Percentiles rank a stretch among this genome's conserved stretches.
phyloP scores from a whole-genome alignment of 2,888 invertebrate genomes.

The Stenichneumon culpator region DNA sequence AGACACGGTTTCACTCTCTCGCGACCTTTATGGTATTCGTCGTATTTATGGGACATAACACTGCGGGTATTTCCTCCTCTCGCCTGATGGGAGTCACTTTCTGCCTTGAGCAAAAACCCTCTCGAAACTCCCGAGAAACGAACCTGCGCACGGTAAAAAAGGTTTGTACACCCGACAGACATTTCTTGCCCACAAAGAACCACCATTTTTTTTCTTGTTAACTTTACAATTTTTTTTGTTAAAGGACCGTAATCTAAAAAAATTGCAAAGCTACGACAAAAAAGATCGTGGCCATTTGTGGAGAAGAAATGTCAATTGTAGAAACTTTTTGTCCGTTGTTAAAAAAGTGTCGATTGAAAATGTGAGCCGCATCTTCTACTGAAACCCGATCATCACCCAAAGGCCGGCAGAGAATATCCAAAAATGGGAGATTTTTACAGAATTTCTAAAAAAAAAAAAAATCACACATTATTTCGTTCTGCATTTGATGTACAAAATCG shows the following conservation, averaged over 20 bases:
- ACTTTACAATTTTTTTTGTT: too few relatives aligned
- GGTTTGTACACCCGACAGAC: too few relatives aligned
- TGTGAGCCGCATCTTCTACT: background rate
- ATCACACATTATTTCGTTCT: background rate
- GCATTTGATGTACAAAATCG: constrained; percentile 1
- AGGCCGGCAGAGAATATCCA: background rate
- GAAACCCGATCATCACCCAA: background rate
- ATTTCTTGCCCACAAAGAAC: too few relatives aligned
- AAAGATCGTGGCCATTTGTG: too few relatives aligned
- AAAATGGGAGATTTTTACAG: background rate
- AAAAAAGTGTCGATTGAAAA: background rate
- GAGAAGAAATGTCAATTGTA: too few relatives aligned
- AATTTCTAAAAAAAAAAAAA: background rate
- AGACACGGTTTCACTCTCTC: constrained; percentile 65
- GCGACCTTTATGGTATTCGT: constrained; percentile 78
- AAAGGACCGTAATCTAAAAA: too few relatives aligned
- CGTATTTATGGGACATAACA: constrained; percentile 80
- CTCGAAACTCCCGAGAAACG: constrained; percentile 70
- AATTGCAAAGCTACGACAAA: too few relatives aligned
- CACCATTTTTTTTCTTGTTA: too few relatives aligned
- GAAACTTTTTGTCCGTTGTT: background rate
- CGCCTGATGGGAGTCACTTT: constrained; percentile 72
- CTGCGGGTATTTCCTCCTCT: constrained; percentile 74
- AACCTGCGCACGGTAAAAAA: constrained; percentile 61
- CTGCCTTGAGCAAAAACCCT: constrained; percentile 75